phyloP scores from a whole-genome alignment of 1,140 invertebrate genomes.

The Calephelis virginiensis region DNA sequence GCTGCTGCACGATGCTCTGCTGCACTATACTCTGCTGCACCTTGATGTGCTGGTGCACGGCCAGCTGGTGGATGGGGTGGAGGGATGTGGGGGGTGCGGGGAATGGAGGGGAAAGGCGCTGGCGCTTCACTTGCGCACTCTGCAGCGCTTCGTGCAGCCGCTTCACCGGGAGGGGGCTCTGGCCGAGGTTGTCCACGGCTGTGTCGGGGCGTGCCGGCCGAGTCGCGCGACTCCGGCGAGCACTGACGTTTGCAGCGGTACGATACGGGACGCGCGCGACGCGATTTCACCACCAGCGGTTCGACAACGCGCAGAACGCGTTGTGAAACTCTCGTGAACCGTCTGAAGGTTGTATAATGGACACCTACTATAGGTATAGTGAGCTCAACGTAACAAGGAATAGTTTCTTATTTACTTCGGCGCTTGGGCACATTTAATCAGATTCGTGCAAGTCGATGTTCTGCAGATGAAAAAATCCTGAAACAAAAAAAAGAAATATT shows the following conservation, averaged over 20 bases:
- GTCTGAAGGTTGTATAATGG: constrained; percentile 31
- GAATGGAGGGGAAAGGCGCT: constrained; percentile 72
- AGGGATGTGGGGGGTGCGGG: constrained; percentile 55
- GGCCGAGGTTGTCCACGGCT: constrained; percentile 77
- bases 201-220: constrained; percentile 70
- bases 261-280: constrained; percentile 48
- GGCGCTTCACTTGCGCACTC: constrained; percentile 72
- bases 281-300: constrained; percentile 27
- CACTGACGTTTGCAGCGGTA: constrained; percentile 64
- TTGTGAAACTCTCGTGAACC: constrained; percentile 30
- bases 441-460: constrained; percentile 54
- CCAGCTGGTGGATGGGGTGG: constrained; percentile 67
- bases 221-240: constrained; percentile 72
- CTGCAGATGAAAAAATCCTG: constrained; percentile 63
- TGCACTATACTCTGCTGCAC: constrained; percentile 73
- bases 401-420: constrained; percentile 45
- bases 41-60: constrained; percentile 72
- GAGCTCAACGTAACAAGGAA: constrained; percentile 40
- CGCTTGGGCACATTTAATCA: constrained; percentile 54
- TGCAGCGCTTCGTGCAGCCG: constrained; percentile 75
- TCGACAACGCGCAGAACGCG: constrained; percentile 52
- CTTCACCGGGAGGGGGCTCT: constrained; percentile 73
- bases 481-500: constrained; percentile 48
- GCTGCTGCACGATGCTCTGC: constrained; percentile 71
- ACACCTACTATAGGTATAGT: constrained; percentile 37